Percentiles rank a stretch among this genome's conserved stretches.
Evolutionary conservation across 1,140 invertebrate genomes (phyloP).

Genomic region (Stratiolaelaps scimitus): DNA sequence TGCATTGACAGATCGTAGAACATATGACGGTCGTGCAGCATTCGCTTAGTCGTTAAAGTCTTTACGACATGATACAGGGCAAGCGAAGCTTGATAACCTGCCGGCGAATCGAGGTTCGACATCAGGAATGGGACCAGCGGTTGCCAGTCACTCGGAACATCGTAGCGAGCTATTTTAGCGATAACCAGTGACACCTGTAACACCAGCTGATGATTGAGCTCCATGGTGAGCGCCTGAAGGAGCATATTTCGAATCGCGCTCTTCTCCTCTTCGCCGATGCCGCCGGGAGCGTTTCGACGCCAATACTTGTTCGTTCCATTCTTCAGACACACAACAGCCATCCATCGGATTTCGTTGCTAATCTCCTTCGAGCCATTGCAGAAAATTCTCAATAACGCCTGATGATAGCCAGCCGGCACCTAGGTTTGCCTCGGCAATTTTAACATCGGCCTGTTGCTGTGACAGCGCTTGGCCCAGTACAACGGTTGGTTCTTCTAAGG

Average conservation of each 20-base stretch:
- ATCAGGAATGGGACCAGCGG: constrained; percentile 65
- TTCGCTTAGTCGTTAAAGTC: constrained; percentile 65
- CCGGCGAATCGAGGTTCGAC: constrained; percentile 51
- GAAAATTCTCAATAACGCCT: constrained; percentile 57
- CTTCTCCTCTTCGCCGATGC: constrained; percentile 66
- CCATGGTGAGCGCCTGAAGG: neutral
- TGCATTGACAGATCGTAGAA: constrained; percentile 56
- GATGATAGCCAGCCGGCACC: constrained; percentile 2
- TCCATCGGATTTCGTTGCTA: constrained; percentile 71
- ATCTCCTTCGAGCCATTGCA: constrained; percentile 63
- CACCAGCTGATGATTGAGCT: constrained; percentile 49
- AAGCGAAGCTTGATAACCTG: constrained; percentile 55
- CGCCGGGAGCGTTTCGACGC: constrained; percentile 65
- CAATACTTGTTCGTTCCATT: constrained; percentile 90
- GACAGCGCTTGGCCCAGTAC: neutral
- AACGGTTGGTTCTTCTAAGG: neutral
- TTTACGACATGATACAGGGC: constrained; percentile 80
- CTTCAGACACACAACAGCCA: constrained; percentile 82
- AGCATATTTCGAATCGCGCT: constrained; percentile 38
- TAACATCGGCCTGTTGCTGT: neutral
- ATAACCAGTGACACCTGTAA: constrained; percentile 72
- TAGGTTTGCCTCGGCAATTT: neutral
- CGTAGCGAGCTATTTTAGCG: constrained; percentile 69
- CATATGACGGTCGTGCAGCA: constrained; percentile 56
- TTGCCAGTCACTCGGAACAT: constrained; percentile 72